Evolutionary conservation across 2,797 vertebrate genomes (phyloP).

Genomic region (Karalla daura): DNA sequence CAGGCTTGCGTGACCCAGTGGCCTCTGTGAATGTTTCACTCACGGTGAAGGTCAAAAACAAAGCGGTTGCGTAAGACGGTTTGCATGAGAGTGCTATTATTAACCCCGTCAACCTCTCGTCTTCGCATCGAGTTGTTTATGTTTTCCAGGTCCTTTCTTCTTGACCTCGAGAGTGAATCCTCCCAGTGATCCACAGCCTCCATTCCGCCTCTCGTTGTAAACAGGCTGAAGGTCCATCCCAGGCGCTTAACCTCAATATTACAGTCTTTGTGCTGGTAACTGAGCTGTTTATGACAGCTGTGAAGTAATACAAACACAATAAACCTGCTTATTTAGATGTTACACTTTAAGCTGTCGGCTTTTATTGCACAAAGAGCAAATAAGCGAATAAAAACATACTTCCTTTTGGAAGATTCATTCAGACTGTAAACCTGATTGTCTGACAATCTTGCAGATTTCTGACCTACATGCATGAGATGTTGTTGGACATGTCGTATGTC

Average conservation of each 20-base stretch:
- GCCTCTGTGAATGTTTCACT: constrained; percentile 25
- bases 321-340: background rate
- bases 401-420: background rate
- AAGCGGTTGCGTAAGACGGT: constrained; percentile 32
- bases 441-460: no score
- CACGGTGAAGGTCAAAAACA: constrained; percentile 1
- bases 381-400: no score
- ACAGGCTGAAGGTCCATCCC: background rate
- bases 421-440: no score
- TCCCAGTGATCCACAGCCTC: background rate
- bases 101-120: constrained; percentile 13
- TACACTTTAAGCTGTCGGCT: background rate
- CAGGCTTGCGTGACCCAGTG: background rate
- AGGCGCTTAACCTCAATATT: background rate
- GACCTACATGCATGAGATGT: no score
- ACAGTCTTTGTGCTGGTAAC: background rate
- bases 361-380: background rate
- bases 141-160: constrained; percentile 16
- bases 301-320: background rate
- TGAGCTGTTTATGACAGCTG: background rate
- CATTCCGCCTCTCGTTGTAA: background rate
- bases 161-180: constrained; percentile 24
- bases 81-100: background rate
- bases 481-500: no score
- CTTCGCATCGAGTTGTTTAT: constrained; percentile 4